Base-by-base conservation (phyloP, 2,888 invertebrate species). In the Galerucella nymphaeae region DNA sequence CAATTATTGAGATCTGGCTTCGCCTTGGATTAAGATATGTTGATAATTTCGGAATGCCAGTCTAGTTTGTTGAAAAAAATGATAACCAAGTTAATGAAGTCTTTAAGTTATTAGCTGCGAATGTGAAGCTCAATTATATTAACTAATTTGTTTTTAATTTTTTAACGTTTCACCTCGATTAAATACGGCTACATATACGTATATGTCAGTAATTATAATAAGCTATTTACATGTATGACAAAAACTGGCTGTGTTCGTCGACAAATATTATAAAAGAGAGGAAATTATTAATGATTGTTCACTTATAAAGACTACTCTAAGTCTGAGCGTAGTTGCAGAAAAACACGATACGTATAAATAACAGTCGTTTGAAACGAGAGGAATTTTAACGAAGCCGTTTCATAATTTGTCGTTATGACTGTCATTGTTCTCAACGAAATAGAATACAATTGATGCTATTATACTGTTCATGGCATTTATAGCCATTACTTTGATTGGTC, bases 321-420 rank as follows among this genome's bases (percentile, higher is more conserved):
- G 10, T 53, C 53, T 9, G 38, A 66, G 59, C 58, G 63, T 71
- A 77, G 77, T 76, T 71, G 76, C 66, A 78, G 77, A 80, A 80
- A 80, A 81, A 78, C 78, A 76, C 73, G 79, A 72, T 57, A 78
- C 77, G 38, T 80, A 84, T 84, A 84, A 83, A 84, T 83, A 81
- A 84, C 79, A 76, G 76, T 76, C 77, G 80, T 79, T 81, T 79
- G 81, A 82, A 82, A 83, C 83, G 81, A 55, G 70, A 76, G 83
- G 84, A 84, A 84, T 84, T 82, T 84, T 84, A 84, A 84, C 84
- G 84, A 84, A 84, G 83, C 79, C 80, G 83, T 83, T 83, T 83
- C 82, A 83, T 83, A 83, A 84, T 84, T 84, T 83, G 84, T 84
- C 83, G 83, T 82, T 82, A 82, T 82, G 80, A 81, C 80, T 82